Conservation (phyloP, 2,797 vertebrate genomes). For the Avahi laniger region DNA sequence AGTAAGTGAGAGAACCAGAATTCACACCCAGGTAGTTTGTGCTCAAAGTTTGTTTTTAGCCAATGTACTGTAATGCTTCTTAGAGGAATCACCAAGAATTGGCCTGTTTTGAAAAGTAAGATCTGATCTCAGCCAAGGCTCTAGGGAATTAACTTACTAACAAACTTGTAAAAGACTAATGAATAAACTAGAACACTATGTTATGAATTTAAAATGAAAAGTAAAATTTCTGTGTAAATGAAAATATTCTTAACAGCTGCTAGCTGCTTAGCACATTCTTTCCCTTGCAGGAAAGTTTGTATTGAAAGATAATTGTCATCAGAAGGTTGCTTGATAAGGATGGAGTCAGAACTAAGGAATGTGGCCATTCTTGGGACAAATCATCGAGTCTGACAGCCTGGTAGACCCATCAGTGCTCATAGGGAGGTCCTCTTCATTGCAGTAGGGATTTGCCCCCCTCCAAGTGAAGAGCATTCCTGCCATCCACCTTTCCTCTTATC, state of each 20-base stretch:
- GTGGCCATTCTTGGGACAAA: not conserved
- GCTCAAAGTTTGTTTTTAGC: not conserved
- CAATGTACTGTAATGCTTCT: accelerated
- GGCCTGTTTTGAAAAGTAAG: not conserved
- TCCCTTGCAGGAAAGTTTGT: not conserved
- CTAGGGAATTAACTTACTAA: not conserved
- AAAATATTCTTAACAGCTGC: not conserved
- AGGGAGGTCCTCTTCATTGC: too few species aligned
- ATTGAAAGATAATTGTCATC: not conserved
- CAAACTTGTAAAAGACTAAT: not conserved
- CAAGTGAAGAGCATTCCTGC: accelerated
- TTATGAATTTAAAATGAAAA: not conserved
- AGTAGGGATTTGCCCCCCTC: not conserved
- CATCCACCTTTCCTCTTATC: not conserved
- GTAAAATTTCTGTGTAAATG: not conserved
- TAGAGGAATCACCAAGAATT: not conserved
- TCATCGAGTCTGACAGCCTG: not conserved
- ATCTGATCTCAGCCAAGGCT: not conserved
- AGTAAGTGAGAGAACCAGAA: not conserved
- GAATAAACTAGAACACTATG: not conserved
- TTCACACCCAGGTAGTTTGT: not conserved
- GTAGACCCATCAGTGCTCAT: accelerated
- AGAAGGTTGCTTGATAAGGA: not conserved
- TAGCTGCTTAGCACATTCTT: not conserved
- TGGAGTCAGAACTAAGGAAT: not conserved